Percentiles rank a stretch among this genome's conserved stretches.
These are phyloP conservation scores for Bombus huntii DNA, from an alignment of 1,140 invertebrate species.

Conservation along the genomic window DNA sequence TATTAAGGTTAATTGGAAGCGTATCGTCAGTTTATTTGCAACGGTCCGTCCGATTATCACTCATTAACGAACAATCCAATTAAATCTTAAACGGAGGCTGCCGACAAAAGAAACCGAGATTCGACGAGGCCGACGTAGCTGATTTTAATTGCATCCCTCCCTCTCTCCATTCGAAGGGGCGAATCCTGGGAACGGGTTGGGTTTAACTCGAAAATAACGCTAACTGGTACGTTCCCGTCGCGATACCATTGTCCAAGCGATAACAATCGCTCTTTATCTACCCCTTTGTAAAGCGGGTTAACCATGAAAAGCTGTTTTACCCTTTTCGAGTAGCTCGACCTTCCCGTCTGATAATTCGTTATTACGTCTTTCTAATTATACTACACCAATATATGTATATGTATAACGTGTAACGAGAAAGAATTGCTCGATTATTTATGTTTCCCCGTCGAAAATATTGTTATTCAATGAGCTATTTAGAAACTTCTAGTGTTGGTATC, in stretches of 20 bases:
- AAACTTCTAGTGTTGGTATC: neutral
- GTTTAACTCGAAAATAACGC: conserved; percentile 33
- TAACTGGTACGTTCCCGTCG: neutral
- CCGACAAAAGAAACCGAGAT: conserved; percentile 24
- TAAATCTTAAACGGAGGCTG: conserved; percentile 40
- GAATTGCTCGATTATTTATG: neutral
- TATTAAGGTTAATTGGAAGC: conserved; percentile 61
- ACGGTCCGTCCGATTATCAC: conserved; percentile 53
- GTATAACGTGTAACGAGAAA: neutral
- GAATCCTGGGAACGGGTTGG: neutral
- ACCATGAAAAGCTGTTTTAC: neutral
- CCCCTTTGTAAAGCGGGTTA: neutral
- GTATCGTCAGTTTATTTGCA: conserved; percentile 48
- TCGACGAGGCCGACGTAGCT: neutral
- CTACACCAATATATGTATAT: neutral
- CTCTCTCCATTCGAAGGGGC: neutral
- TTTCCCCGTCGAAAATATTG: neutral
- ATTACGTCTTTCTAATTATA: neutral
- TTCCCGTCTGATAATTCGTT: neutral
- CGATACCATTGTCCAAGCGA: conserved; percentile 12
- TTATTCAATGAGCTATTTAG: neutral
- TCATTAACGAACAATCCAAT: conserved; percentile 64
- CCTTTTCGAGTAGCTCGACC: neutral
- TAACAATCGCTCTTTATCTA: conserved; percentile 19
- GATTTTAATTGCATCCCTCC: conserved; percentile 44